Base-by-base conservation (phyloP, 1,140 invertebrate species). In the Drosophila ambigua region DNA sequence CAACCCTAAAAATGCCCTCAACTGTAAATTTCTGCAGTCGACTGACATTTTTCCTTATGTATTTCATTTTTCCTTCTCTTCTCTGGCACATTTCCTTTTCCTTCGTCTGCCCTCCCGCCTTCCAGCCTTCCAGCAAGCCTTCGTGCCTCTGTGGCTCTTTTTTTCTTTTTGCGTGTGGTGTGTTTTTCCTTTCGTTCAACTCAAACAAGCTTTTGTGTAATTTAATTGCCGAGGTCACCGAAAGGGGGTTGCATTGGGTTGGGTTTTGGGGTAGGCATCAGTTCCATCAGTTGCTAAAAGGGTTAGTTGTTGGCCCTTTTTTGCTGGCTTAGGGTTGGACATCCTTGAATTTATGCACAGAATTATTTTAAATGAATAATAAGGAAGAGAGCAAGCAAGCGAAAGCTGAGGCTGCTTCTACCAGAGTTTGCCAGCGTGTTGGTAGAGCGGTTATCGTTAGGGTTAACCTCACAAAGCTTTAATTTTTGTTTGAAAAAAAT, bases 151-250 rank as follows among this genome's bases (percentile, higher is more conserved):
- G 7, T 20, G 23, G 2, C 11, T 54, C 44, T 50, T 65, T 68
- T 53, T 55, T 15, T 39, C 43, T 31, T 31, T 58, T 49, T 41
- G 31, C 31, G 31, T 35, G 31, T 35, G 31, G 31, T 43, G 11
- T 61, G 31, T 35, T 31, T 65, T 54, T 49, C 20, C 62, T 41
- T 65, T 57, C n/a, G 41, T 13, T 28, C 26, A 39, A 39, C 44
- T n/a, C 20, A 7, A 45, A 15, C 20, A 16, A 74, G 53, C 65
- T 65, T 75, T 72, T 76, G 57, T 66, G 57, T 72, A 61, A 76
- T 78, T 76, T 78, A 75, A 72, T 78, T 78, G 72, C 35, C 60
- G 60, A 46, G 54, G 69, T 73, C 62, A 60, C 58, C 53, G n/a
- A 57, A 35, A 44, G 39, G 11, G 24, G 20, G 20, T 16, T 39